Conservation (phyloP, 92 coral and sea anemone species). For the Porites rus region DNA sequence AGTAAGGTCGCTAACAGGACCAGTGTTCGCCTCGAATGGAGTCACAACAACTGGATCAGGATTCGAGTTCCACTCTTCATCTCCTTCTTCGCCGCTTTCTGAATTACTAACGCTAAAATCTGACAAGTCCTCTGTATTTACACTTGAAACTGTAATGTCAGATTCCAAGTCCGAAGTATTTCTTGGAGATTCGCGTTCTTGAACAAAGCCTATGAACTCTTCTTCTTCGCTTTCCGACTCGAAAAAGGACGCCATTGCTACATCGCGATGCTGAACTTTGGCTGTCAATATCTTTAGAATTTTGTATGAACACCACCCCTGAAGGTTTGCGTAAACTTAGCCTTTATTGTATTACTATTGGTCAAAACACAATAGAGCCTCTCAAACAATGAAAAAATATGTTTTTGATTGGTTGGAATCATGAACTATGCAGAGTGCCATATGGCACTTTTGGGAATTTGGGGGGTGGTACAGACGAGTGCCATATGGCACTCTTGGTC, state of each 20-base stretch:
- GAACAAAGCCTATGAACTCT: neutral
- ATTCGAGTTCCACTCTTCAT: neutral
- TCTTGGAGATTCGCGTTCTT: neutral
- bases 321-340: neutral
- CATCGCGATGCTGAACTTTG: neutral
- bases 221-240: neutral
- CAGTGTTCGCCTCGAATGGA: too few species aligned
- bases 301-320: constrained; percentile 35
- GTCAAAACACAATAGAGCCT: neutral
- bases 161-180: neutral
- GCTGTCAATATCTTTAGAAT: neutral
- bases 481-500: neutral
- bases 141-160: constrained; percentile 5
- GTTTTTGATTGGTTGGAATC: neutral
- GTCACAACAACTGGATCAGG: too few species aligned
- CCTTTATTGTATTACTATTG: neutral
- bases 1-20: too few species aligned
- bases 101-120: neutral
- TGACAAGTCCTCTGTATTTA: neutral
- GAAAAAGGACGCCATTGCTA: neutral
- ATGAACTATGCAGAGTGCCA: too few species aligned
- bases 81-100: neutral
- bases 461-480: constrained; percentile 30
- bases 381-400: neutral
- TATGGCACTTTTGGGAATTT: too few species aligned